Percentiles rank a stretch among this genome's conserved stretches.
phyloP scores from a whole-genome alignment of 1,140 invertebrate genomes.

The Elymnias hypermnestra region DNA sequence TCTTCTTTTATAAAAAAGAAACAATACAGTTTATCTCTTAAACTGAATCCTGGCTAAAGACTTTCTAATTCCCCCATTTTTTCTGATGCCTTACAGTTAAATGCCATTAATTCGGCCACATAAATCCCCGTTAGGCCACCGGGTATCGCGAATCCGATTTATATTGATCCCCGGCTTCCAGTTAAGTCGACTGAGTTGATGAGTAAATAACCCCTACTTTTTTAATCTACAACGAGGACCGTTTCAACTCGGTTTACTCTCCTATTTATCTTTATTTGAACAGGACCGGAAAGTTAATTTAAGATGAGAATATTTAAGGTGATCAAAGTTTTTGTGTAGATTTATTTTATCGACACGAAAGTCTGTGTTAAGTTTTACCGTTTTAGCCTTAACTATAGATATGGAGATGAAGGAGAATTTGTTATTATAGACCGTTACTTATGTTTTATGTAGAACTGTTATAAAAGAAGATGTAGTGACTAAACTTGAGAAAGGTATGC shows the following conservation, averaged over 20 bases:
- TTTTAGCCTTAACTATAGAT: too few species aligned
- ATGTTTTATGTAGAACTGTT: too few species aligned
- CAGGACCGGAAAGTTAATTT: conserved; percentile 1
- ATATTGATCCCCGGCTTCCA: conserved; percentile 30
- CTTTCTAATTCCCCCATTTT: conserved; percentile 31
- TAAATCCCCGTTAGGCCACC: conserved; percentile 46
- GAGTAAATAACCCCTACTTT: conserved; percentile 19
- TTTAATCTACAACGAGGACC: conserved; percentile 10
- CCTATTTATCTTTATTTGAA: conserved; percentile 4
- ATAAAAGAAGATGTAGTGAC: too few species aligned
- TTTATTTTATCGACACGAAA: too few species aligned
- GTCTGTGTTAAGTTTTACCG: too few species aligned
- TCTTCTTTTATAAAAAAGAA: not conserved
- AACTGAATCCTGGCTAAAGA: conserved; percentile 7
- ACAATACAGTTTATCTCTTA: not conserved
- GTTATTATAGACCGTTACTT: too few species aligned
- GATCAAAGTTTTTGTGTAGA: too few species aligned
- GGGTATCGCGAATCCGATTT: conserved; percentile 26
- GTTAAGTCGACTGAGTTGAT: conserved; percentile 24
- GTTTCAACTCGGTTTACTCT: conserved; percentile 1
- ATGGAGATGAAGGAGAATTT: too few species aligned
- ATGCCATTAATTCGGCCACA: conserved; percentile 44
- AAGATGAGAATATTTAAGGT: not conserved
- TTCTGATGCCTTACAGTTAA: conserved; percentile 42
- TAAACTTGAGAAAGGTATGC: too few species aligned